phyloP scores from a whole-genome alignment of 2,113 vertebrate species.

The Crotalus horridus region DNA sequence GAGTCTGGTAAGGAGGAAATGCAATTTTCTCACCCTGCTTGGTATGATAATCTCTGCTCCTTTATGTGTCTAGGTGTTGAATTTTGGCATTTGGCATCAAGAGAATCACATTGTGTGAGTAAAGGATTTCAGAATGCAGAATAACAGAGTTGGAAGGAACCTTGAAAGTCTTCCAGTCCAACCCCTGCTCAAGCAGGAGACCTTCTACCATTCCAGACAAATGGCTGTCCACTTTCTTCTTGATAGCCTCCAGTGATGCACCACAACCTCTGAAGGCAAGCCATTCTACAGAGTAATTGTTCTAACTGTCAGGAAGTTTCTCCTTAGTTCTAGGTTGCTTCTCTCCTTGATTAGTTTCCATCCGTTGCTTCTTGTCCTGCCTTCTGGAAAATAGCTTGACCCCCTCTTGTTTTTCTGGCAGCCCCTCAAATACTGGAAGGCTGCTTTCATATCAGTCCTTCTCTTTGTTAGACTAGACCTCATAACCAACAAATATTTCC shows the following conservation, averaged over 20 bases:
- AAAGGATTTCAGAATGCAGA: background rate
- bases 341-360: background rate
- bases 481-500: background rate
- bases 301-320: too few relatives aligned
- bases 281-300: too few relatives aligned
- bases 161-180: background rate
- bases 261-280: too few relatives aligned
- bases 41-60: background rate
- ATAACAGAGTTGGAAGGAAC: background rate
- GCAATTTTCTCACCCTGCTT: background rate
- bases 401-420: background rate
- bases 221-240: too few relatives aligned
- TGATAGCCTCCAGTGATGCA: too few relatives aligned
- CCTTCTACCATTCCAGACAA: too few relatives aligned
- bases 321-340: background rate
- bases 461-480: background rate
- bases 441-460: background rate
- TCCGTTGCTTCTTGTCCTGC: background rate
- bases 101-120: background rate
- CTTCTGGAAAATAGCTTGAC: background rate
- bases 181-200: too few relatives aligned
- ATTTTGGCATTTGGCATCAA: background rate
- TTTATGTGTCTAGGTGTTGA: background rate
- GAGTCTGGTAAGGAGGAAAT: background rate
- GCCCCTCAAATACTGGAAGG: background rate